Base-by-base conservation (phyloP, 2,797 vertebrate genomes). In the Chaenodraco wilsoni region DNA sequence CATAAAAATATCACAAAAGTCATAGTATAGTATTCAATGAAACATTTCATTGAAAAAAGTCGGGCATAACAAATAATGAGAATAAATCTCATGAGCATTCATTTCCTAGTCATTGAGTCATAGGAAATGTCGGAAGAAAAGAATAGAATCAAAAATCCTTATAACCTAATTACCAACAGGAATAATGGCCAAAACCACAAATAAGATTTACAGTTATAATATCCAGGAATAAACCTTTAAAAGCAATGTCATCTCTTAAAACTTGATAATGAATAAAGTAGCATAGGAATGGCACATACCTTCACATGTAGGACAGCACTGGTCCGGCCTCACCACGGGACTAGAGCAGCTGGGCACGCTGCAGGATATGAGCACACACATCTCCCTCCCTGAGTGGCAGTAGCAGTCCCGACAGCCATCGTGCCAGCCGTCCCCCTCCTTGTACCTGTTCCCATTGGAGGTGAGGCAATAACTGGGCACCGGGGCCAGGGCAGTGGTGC, bases 291-390 rank as follows among this genome's bases (percentile, higher is more conserved):
- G 43, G 23, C 5, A 9, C 88, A 1, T 88, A 95, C 95, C 95
- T 23, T 95, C 95, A 75, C 95, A 96, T 50, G 91, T 92, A 3
- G 95, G 95, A 74, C 95, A 96, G 74, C 95, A 96, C 75, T 95
- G 95, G 69, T 94, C 91, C 3, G 85, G 80, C 81, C 91, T 87
- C 75, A 96, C 92, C 13, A 92, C 89, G 0, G 95, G 95, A 50
- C 92, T 83, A 33, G 89, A 76, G 43, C 95, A 96, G 87, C 84
- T 90, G 71, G 95, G 95, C 46, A 92, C 92, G 0, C 94, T 88
- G 65, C 95, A 96, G 64, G 94, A 93, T 74, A 96, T 96, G 79
- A 96, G 92, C 21, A 95, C 93, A 41, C 95, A 96, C 95, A 96
- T 96, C 88, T 96, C 95, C n/a, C 92, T 88, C 4, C 94, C 94